Base-by-base conservation (phyloP, 1,140 invertebrate genomes). In the Drosophila tristis region DNA sequence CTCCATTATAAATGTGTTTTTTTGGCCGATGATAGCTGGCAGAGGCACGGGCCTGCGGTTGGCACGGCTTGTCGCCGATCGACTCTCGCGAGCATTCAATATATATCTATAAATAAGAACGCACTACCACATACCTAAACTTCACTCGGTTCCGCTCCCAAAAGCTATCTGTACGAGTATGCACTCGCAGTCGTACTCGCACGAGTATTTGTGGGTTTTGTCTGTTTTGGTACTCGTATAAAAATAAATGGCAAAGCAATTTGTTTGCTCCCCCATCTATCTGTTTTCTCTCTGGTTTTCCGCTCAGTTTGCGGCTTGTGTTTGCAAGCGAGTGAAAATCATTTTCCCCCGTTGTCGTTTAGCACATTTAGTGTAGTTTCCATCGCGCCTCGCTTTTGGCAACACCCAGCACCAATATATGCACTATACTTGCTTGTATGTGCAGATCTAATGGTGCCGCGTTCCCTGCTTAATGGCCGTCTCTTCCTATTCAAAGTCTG, bases 211-310 rank as follows among this genome's bases (percentile, higher is more conserved):
- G 47, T 64, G 50, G 47, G 50, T 57, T 59, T 39, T 74, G 71
- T 58, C 77, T 80, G 65, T 75, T 64, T 81, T 57, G 74, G 75
- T 81, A 65, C 71, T 60, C 66, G 75, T 78, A 87, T 89, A 87
- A 87, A 87, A 87, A 87, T 87, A 87, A 87, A 87, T 89, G 67
- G 66, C 82, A 78, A 80, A 87, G 72, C 78, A 73, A 89, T 87
- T 87, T 87, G 82, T 87, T 62, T 74, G 61, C 53, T 74, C 55
- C 71, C 16, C 67, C 59, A 16, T 56, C 53, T 56, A 44, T 35
- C 29, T 48, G 35, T 39, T 13, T 44, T 64, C 66, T 72, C 16
- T 49, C 45, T 45, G 20, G 47, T 26, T 59, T 65, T 57, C 26
- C 44, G 45, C 63, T 57, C 79, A 62, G 48, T 39, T 68, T 68